These are phyloP conservation scores for Germaria angustata DNA, from an alignment of 2,888 invertebrate species.

Conservation along the genomic window DNA sequence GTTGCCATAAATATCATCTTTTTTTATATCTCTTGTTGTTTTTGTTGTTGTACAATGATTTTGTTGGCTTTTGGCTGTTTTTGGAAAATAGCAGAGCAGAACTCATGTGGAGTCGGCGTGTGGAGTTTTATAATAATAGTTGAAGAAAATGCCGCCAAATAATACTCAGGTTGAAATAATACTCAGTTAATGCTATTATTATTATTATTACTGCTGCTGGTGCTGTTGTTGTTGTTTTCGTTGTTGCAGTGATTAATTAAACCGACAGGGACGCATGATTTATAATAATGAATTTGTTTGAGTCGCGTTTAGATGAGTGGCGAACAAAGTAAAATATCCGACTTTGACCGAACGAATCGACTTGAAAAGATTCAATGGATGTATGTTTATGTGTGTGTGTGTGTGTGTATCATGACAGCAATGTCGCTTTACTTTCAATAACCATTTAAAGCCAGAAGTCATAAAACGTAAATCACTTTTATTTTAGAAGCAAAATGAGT, in stretches of 20 bases:
- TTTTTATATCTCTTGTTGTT: conserved; percentile 44
- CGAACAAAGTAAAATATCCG: conserved; percentile 62
- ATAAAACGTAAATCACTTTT: conserved; percentile 64
- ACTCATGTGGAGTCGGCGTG: conserved; percentile 66
- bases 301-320: conserved; percentile 37
- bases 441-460: conserved; percentile 60
- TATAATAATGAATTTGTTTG: conserved; percentile 79
- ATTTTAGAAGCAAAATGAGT: conserved; percentile 32
- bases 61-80: conserved; percentile 29
- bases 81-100: conserved; percentile 47
- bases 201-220: conserved; percentile 10
- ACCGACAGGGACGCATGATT: conserved; percentile 74
- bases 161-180: conserved; percentile 10
- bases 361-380: neutral
- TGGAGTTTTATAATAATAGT: conserved; percentile 57
- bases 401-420: conserved; percentile 28
- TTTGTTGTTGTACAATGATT: neutral
- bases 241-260: conserved; percentile 68
- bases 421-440: conserved; percentile 62
- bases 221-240: conserved; percentile 29
- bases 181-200: conserved; percentile 35
- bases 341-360: conserved; percentile 59
- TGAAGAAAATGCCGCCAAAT: conserved; percentile 61
- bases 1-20: conserved; percentile 77
- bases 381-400: neutral